These are phyloP conservation scores for Cephalopachus bancanus DNA, from an alignment of 2,797 vertebrate genomes.

Conservation along the genomic window DNA sequence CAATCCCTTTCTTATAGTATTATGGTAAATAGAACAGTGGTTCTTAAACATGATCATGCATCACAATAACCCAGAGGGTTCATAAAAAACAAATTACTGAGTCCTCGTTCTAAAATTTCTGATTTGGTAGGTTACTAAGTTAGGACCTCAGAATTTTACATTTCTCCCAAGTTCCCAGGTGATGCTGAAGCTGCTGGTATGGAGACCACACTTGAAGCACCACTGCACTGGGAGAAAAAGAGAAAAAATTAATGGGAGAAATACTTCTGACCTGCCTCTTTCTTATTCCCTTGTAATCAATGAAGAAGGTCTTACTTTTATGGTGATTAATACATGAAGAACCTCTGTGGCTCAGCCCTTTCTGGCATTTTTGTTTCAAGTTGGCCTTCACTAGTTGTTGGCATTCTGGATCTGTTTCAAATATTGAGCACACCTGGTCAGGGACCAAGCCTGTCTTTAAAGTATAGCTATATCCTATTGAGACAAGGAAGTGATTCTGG, in stretches of 20 bases:
- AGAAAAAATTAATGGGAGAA: not conserved
- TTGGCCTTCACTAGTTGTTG: not conserved
- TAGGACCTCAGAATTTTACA: not conserved
- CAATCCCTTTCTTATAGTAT: too few species aligned
- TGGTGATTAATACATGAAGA: not conserved
- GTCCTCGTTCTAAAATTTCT: not conserved
- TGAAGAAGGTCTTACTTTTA: not conserved
- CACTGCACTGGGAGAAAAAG: too few species aligned
- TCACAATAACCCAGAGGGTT: not conserved
- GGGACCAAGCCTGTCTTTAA: not conserved
- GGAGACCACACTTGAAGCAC: not conserved
- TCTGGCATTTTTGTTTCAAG: not conserved
- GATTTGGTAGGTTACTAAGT: not conserved
- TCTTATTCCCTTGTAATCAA: not conserved
- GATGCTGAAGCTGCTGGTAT: not conserved
- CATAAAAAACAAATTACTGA: not conserved
- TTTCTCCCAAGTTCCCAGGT: not conserved
- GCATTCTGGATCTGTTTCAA: not conserved
- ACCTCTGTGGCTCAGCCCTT: not conserved
- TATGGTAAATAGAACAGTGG: not conserved
- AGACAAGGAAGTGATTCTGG: not conserved
- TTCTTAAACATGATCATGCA: not conserved
- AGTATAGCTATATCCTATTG: not conserved
- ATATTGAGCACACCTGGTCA: not conserved
- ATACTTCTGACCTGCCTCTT: not conserved